Evolutionary conservation across 23 tunicate genomes (phyloP), one percentile per base, ranked within the genome.

Genomic region (Phallusia fumigata): DNA sequence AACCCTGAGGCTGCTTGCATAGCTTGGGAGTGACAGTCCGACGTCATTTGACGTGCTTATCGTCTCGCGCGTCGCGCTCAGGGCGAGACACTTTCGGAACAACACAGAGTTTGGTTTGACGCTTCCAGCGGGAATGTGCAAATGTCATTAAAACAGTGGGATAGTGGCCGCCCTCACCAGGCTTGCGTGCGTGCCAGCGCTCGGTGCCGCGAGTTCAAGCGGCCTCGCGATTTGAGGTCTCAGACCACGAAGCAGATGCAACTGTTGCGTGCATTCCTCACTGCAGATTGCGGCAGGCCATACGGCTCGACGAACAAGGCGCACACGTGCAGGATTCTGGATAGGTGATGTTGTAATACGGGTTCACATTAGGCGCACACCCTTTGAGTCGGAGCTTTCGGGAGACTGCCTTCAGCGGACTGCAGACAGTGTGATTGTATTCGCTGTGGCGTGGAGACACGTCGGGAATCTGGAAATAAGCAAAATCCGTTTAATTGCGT

Each of bases 401-500:
- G 69, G 36, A 75, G 35, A 74, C 86, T 53, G 76, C 44, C 40
- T 45, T 47, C 8, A 21, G 47, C 18, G 86, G 86, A 21, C 80
- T 45, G 80, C 86, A 83, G 30, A 83, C 86, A 21, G 64, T 50
- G 34, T 83, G 86, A 52, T 83, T 75, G 64, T 35, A 35, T 31
- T 45, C 76, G 0, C 76, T 53, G 86, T 74, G 76, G n/a, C 80
- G 86, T 13, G 86, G 86, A 75, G 76, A 45, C 34, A 83, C 69
- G 47, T 76, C 80, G 33, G 86, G 86, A 72, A 83, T 75, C 83
- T 80, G 35, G 21, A 80, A 33, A 19, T 22, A 52, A 78, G 35
- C 33, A 80, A 80, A 80, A 77, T 77, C 26, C 26, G 69, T 58
- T 13, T 58, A 58, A 58, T 21, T 24, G 28, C 8, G 5, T 24